A percentile compares a stretch with the other conserved stretches of the same genome.
phyloP scores from a whole-genome alignment of 1,140 invertebrate species.

The Trachelipus rathkii region DNA sequence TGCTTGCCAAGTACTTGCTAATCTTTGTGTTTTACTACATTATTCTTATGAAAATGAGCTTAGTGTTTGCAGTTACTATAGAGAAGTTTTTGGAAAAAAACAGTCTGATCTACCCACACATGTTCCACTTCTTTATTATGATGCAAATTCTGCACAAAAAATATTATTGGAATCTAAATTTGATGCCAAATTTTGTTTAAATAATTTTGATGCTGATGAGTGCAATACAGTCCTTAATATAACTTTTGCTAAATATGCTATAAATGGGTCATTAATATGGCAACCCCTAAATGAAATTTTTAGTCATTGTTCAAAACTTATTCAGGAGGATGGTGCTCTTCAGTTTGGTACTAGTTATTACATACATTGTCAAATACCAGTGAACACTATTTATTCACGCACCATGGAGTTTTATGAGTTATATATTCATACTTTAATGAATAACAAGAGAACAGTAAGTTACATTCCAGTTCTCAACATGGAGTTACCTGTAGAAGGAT shows the following conservation, averaged over 20 bases:
- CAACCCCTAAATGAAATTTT: slow-evolving; percentile 40
- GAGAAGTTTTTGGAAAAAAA: slow-evolving; percentile 51
- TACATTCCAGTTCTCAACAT: slow-evolving; percentile 58
- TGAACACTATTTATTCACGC: slow-evolving; percentile 50
- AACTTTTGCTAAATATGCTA: slow-evolving; percentile 45
- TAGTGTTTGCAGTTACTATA: slow-evolving; percentile 52
- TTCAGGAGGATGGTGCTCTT: slow-evolving; percentile 55
- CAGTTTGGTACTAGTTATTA: slow-evolving; percentile 58
- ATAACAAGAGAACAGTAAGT: slow-evolving; percentile 54
- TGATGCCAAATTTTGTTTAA: slow-evolving; percentile 55
- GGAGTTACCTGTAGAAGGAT: slow-evolving; percentile 49
- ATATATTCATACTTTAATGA: slow-evolving; percentile 56
- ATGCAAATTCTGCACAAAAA: slow-evolving; percentile 52
- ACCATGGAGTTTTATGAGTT: slow-evolving; percentile 58
- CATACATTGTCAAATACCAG: slow-evolving; percentile 55
- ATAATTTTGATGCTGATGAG: slow-evolving; percentile 22
- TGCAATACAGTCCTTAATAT: slow-evolving; percentile 53
- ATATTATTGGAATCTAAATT: slow-evolving; percentile 56
- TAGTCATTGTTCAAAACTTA: slow-evolving; percentile 55
- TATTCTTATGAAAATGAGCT: slow-evolving; percentile 54
- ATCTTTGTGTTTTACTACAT: slow-evolving; percentile 64
- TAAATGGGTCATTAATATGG: slow-evolving; percentile 44
- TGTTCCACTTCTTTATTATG: slow-evolving; percentile 59
- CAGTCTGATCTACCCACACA: slow-evolving; percentile 48
- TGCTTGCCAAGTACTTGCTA: slow-evolving; percentile 65